A percentile compares a stretch with the other conserved stretches of the same genome.
Evolutionary conservation across 2,888 invertebrate genomes (phyloP).

Genomic region (Aporophyla nigra): DNA sequence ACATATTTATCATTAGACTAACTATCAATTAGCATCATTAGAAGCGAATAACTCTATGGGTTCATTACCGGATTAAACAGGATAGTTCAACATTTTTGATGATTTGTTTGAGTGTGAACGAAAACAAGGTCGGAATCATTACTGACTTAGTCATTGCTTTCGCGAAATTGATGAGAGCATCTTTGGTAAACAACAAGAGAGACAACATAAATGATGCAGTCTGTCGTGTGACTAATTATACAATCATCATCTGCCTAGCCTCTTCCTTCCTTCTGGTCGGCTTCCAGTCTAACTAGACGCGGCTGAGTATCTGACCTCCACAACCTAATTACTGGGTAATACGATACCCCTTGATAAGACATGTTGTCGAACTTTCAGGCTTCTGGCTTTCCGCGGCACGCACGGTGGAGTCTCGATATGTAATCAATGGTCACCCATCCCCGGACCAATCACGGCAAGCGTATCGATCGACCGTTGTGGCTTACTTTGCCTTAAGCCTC

Average conservation of each 20-base stretch:
- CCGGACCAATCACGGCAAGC: neutral
- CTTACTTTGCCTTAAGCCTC: too few relatives aligned
- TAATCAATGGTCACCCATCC: neutral
- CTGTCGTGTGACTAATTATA: too few relatives aligned
- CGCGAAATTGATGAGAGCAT: constrained; percentile 22
- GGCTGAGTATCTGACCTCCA: too few relatives aligned
- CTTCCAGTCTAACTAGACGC: too few relatives aligned
- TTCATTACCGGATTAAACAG: constrained; percentile 26
- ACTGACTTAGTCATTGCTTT: constrained; percentile 12
- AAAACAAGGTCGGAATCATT: constrained; percentile 51
- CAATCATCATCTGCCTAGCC: neutral
- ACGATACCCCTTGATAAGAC: too few relatives aligned
- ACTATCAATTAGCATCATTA: constrained; percentile 9
- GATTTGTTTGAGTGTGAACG: neutral
- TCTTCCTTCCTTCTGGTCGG: too few relatives aligned
- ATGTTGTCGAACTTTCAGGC: too few relatives aligned
- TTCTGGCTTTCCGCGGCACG: neutral
- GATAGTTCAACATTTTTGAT: constrained; percentile 6
- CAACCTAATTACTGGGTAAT: too few relatives aligned
- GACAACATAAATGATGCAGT: neutral
- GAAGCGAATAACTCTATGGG: neutral
- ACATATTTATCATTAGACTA: neutral
- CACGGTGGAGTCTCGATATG: neutral
- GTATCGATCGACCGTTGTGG: too few relatives aligned
- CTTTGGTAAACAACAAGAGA: constrained; percentile 14